Evolutionary conservation across 2,113 vertebrate species (phyloP).

Genomic region (Mesembrinibis cayennensis): DNA sequence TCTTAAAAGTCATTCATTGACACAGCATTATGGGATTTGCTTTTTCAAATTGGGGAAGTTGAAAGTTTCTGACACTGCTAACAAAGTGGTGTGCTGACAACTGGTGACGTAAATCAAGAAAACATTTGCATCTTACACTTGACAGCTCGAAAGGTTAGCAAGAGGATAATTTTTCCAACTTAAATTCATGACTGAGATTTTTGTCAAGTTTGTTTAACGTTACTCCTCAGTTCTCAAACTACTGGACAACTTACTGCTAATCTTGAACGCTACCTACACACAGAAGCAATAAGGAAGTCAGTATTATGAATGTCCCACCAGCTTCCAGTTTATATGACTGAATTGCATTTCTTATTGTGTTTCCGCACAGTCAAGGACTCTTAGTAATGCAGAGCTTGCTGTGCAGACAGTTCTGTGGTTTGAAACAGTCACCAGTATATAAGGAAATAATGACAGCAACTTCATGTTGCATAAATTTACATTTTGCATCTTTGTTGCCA

Average conservation of each 20-base stretch:
- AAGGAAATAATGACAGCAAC: background rate
- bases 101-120: background rate
- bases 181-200: background rate
- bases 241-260: background rate
- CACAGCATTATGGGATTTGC: background rate
- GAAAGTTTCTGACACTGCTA: background rate
- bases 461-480: background rate
- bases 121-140: background rate
- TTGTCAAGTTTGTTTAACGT: background rate
- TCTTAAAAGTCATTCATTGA: background rate
- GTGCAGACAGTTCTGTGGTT: background rate
- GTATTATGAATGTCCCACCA: background rate
- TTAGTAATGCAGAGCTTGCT: background rate
- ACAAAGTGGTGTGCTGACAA: background rate
- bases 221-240: constrained; percentile 3
- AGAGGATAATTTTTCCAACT: background rate
- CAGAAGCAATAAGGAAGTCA: background rate
- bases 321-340: background rate
- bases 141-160: background rate
- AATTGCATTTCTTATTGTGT: background rate
- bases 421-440: background rate
- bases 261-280: background rate
- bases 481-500: background rate
- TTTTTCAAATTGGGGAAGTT: background rate
- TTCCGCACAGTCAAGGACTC: background rate